Conservation (phyloP, 2,888 invertebrate species). For the Smittia aterrima region DNA sequence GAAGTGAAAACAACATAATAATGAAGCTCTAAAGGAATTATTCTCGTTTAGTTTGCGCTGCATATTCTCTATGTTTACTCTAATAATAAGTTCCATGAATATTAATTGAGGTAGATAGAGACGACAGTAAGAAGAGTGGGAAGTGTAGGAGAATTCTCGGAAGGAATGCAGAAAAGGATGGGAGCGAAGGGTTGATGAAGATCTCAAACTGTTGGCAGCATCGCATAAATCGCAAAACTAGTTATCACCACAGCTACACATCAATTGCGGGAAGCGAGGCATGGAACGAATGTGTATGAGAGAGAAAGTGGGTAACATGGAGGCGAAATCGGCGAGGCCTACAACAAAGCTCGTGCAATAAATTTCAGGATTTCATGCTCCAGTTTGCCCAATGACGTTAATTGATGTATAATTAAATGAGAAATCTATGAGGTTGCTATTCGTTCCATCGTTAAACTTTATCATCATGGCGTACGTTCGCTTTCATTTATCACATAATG, state of each 20-base stretch:
- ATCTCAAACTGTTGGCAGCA: no score
- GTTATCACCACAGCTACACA: not conserved
- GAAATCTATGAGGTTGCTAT: conserved; percentile 38
- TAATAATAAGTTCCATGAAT: conserved; percentile 30
- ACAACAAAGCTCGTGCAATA: conserved; percentile 28
- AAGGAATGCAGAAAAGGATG: no score
- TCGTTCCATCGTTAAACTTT: conserved; percentile 23
- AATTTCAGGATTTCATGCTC: conserved; percentile 38
- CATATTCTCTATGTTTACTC: conserved; percentile 20
- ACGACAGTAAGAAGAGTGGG: no score
- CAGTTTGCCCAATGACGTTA: conserved; percentile 30
- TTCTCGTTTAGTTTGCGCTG: no score
- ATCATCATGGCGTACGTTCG: conserved; percentile 22
- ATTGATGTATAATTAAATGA: conserved; percentile 40
- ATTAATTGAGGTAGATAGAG: conserved; percentile 14
- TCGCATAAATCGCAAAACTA: not conserved
- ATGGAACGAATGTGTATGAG: not conserved
- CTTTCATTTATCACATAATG: conserved; percentile 23
- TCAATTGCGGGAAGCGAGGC: not conserved
- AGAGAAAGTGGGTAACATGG: no score
- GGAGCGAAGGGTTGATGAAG: no score
- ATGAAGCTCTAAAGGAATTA: no score
- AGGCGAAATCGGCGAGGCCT: not conserved
- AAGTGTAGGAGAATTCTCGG: no score
- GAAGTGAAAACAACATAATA: no score